Conservation (phyloP, 2,888 invertebrate genomes). For the Phalera bucephala region DNA sequence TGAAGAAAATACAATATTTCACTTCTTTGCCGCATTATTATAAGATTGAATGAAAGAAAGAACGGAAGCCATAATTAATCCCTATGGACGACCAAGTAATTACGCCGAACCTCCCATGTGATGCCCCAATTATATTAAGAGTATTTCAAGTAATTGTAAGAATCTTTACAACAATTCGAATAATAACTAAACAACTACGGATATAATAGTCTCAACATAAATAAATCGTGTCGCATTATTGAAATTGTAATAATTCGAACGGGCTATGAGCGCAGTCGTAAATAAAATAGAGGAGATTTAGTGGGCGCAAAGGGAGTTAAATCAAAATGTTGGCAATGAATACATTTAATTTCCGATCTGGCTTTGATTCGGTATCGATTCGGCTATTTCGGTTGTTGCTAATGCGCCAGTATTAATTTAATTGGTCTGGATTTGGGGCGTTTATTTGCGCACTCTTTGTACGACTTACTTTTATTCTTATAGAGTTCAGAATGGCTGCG, state of each 20-base stretch:
- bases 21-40: no score
- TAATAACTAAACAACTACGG: no score
- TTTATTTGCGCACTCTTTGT: slow-evolving; percentile 8
- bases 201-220: no score
- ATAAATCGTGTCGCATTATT: slow-evolving; percentile 3
- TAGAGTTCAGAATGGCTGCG: no score
- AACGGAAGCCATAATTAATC: no score
- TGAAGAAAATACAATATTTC: no score
- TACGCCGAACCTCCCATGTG: no score
- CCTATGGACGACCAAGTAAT: no score
- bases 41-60: no score
- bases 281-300: slow-evolving; percentile 35
- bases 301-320: slow-evolving; percentile 40
- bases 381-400: slow-evolving; percentile 46
- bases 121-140: no score
- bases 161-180: no score
- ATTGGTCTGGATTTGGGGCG: slow-evolving; percentile 29
- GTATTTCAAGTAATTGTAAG: no score
- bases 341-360: slow-evolving; percentile 61
- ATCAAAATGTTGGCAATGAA: slow-evolving; percentile 58
- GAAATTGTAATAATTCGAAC: slow-evolving; percentile 22
- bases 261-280: slow-evolving; percentile 16
- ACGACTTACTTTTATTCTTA: slow-evolving; percentile 2
- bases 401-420: slow-evolving; percentile 51
- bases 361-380: slow-evolving; percentile 50